These are phyloP conservation scores for Semicossyphus pulcher DNA, from an alignment of 2,113 vertebrate genomes.

Conservation along the genomic window DNA sequence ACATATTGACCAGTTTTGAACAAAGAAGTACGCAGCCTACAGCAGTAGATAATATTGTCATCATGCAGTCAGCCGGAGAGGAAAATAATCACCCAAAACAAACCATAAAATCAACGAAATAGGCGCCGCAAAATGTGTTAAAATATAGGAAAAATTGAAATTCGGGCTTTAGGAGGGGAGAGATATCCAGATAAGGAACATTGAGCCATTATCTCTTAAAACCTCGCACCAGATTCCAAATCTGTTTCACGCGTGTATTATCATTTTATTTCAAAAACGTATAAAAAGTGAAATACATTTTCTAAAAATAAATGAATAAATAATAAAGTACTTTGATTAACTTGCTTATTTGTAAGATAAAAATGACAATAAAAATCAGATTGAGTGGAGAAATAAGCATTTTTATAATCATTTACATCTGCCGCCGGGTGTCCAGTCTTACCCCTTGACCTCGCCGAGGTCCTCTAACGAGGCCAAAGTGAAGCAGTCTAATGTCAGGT, in stretches of 20 bases:
- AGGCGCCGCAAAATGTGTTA: background rate
- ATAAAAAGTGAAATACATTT: background rate
- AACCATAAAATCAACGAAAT: background rate
- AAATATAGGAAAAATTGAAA: background rate
- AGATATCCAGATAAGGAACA: background rate
- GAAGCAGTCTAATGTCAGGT: slow-evolving; percentile 73
- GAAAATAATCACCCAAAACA: background rate
- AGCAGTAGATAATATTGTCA: background rate
- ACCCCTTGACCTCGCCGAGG: slow-evolving; percentile 55
- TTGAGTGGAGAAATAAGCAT: too few species aligned
- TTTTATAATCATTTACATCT: background rate
- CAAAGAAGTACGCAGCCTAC: background rate
- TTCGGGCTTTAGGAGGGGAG: background rate
- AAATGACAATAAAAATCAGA: background rate
- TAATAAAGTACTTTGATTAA: background rate
- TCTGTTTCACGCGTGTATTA: background rate
- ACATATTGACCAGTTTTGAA: background rate
- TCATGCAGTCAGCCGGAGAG: background rate
- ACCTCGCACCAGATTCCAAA: background rate
- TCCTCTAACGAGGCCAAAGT: slow-evolving; percentile 55
- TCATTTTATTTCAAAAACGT: background rate
- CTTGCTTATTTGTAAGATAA: background rate
- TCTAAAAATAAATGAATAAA: background rate
- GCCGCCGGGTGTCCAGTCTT: slow-evolving; percentile 46
- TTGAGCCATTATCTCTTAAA: background rate